Base-by-base conservation (phyloP, 2,113 vertebrate species). In the Porphyrio hochstetteri region DNA sequence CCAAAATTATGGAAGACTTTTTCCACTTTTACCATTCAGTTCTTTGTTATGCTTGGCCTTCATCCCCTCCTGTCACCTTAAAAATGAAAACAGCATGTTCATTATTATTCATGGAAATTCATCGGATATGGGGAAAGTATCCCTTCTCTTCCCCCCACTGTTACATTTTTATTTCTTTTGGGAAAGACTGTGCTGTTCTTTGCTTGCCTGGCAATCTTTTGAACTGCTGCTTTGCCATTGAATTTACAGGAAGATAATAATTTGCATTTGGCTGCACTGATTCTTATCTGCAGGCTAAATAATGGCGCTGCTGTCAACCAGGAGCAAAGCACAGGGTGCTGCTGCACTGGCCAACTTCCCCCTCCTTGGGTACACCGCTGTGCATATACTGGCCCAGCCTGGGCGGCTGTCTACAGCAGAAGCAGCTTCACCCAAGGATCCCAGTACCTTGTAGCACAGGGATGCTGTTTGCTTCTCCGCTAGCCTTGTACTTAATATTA, bases 81-180 rank as follows among this genome's bases (percentile, higher is more conserved):
- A 94, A 96, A 96, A 95, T 36, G 70, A 94, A 96, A 97, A 96
- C 92, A 96, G 80, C 38, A 28, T 63, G 86, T 93, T 96, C 88
- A 79, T 93, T 95, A 96, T 95, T 95, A 95, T 96, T 97, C 91
- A 89, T 93, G 92, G 74, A 96, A 96, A 95, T 94, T 91, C 87
- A 90, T 63, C 0, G 20, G 87, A 89, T 85, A 94, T 0, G 0
- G 44, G 72, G 88, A 91, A 88, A 86, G 40, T 88, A 95, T 75
- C 76, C 57, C 23, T 63, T 55, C 16, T 52, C 4, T 3, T 3
- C 67, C 82, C 65, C 35, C 57, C 90, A 2, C 65, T 48, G 65
- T 78, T 92, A 60, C 10, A 4, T 57, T 96, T 86, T 23, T 95
- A 75, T 95, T 95, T 94, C 48, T 94, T 95, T 83, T 79, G 88